These are phyloP conservation scores for Prionace glauca DNA, from an alignment of 2,797 vertebrate genomes.

Conservation along the genomic window DNA sequence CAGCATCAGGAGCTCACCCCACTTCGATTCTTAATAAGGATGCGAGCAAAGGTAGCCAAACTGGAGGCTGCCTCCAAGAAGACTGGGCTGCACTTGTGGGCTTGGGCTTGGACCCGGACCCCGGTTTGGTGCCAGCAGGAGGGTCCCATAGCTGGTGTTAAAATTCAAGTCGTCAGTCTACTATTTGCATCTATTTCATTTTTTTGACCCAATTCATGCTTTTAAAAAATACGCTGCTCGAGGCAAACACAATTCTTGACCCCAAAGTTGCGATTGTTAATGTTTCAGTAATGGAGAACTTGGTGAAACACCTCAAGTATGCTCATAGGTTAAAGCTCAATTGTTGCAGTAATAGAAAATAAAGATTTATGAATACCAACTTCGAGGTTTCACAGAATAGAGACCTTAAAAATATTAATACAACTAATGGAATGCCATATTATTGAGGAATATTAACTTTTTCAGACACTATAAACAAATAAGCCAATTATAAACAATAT, in stretches of 20 bases:
- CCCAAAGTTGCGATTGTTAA: neutral
- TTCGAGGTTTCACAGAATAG: neutral
- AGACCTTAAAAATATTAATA: neutral
- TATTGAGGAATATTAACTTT: neutral
- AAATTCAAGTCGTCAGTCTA: neutral
- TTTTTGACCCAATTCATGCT: neutral
- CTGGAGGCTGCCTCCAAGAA: no score
- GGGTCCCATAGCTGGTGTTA: no score
- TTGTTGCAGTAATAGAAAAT: neutral
- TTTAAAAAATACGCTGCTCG: neutral
- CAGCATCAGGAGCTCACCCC: no score
- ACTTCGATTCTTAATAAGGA: no score
- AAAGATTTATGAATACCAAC: neutral
- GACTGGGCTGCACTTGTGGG: no score
- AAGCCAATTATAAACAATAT: neutral
- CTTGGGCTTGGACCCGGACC: no score
- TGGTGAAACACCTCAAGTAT: neutral
- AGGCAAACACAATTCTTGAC: neutral
- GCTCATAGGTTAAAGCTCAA: neutral
- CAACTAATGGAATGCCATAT: neutral
- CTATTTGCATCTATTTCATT: neutral
- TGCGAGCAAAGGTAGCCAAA: no score
- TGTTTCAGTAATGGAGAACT: neutral
- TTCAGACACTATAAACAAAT: neutral
- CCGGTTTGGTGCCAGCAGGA: no score